A percentile compares a stretch with the other conserved stretches of the same genome.
Conservation (phyloP, 2,113 vertebrate genomes). For the Megalops atlanticus region DNA sequence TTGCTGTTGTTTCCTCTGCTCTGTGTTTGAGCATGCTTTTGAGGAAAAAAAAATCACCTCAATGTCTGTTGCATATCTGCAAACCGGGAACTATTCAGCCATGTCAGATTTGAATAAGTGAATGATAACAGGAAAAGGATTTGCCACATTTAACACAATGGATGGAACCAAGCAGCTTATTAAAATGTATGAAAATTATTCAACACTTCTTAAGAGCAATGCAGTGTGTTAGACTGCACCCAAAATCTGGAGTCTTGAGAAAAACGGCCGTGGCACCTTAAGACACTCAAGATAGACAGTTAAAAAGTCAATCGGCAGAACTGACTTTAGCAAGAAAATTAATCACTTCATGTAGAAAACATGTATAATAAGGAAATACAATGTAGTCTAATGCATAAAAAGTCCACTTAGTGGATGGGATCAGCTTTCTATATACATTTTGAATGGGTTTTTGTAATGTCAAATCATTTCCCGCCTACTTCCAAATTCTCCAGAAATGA, state of each 20-base stretch:
- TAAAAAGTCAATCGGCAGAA: neutral
- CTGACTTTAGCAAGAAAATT: neutral
- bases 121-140: conserved; percentile 30
- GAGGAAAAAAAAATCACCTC: conserved; percentile 32
- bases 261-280: neutral
- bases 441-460: neutral
- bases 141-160: conserved; percentile 30
- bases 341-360: neutral
- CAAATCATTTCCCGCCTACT: neutral
- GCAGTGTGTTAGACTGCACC: neutral
- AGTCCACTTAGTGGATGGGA: neutral
- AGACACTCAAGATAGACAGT: neutral
- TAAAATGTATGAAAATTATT: conserved; percentile 32
- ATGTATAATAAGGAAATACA: neutral
- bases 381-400: neutral
- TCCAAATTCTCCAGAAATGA: conserved; percentile 19
- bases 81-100: conserved; percentile 23
- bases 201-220: neutral
- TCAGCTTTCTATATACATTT: neutral
- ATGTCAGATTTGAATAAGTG: conserved; percentile 35
- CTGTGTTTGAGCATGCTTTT: conserved; percentile 27
- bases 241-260: neutral
- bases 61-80: conserved; percentile 18
- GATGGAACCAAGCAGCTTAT: conserved; percentile 28
- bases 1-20: no score